Conservation (phyloP, 2,797 vertebrate species). For the Mormyrus hasselquistii region DNA sequence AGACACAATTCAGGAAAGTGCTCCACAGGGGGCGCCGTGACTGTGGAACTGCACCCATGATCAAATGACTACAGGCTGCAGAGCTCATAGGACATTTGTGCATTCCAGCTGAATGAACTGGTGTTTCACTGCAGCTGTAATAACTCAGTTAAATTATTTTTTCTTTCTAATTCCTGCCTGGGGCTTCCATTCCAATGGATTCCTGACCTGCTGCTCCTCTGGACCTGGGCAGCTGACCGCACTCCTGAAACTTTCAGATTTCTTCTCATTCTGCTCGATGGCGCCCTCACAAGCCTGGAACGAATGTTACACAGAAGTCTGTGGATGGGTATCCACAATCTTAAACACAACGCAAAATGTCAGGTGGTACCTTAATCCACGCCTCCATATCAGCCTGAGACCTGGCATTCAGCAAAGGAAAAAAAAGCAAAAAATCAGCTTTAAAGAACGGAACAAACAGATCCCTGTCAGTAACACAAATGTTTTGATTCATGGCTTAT, state of each 20-base stretch:
- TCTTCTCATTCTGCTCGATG: constrained; percentile 54
- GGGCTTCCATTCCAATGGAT: background rate
- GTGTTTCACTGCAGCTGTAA: background rate
- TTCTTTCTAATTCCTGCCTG: background rate
- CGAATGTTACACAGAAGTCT: background rate
- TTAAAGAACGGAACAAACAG: background rate
- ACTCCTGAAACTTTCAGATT: constrained; percentile 57
- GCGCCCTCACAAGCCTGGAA: constrained; percentile 55
- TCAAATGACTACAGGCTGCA: background rate
- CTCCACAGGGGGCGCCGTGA: constrained; percentile 57
- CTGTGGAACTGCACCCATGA: background rate
- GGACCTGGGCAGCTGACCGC: constrained; percentile 39
- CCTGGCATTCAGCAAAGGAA: constrained; percentile 38
- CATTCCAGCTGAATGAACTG: background rate
- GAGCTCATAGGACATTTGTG: background rate
- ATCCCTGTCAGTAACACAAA: background rate
- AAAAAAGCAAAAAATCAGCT: background rate
- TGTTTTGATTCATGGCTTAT: background rate
- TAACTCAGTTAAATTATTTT: background rate
- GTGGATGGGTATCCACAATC: background rate
- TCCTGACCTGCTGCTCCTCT: constrained; percentile 19
- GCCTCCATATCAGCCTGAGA: constrained; percentile 55
- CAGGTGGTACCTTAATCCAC: constrained; percentile 60
- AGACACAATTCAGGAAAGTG: background rate
- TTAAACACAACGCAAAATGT: background rate